Percentiles rank a stretch among this genome's conserved stretches.
These are phyloP conservation scores for Prosapia bicincta DNA, from an alignment of 2,888 invertebrate species.

Conservation along the genomic window DNA sequence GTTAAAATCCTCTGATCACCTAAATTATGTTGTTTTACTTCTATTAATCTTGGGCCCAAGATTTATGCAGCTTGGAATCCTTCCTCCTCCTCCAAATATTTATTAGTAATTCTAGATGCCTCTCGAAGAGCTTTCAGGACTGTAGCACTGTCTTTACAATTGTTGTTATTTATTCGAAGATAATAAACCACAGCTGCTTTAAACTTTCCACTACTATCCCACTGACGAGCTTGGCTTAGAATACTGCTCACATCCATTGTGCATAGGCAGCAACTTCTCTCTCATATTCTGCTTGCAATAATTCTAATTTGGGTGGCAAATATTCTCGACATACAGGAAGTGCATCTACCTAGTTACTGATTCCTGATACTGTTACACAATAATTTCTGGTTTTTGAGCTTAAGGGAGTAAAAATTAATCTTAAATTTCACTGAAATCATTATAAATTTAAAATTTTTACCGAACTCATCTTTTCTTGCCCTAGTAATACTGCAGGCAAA, in stretches of 20 bases:
- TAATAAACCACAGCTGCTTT: constrained; percentile 71
- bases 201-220: constrained; percentile 72
- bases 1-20: constrained; percentile 66
- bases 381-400: constrained; percentile 88
- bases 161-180: constrained; percentile 51
- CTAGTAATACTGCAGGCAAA: constrained; percentile 53
- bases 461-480: constrained; percentile 62
- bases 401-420: constrained; percentile 83
- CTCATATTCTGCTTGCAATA: constrained; percentile 62
- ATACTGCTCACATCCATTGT: constrained; percentile 43
- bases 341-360: constrained; percentile 80
- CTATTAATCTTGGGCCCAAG: constrained; percentile 45
- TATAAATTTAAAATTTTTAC: too few species aligned
- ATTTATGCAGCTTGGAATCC: constrained; percentile 61
- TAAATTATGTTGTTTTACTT: constrained; percentile 47
- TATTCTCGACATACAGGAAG: constrained; percentile 93
- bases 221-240: constrained; percentile 67
- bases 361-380: constrained; percentile 87
- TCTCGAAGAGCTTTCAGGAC: constrained; percentile 65
- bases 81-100: constrained; percentile 72
- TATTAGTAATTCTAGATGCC: constrained; percentile 77
- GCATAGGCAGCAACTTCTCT: constrained; percentile 49
- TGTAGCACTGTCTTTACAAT: constrained; percentile 51
- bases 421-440: constrained; percentile 52
- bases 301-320: constrained; percentile 65